Conservation (phyloP, 2,797 vertebrate genomes). For the Lepilemur ruficaudatus region DNA sequence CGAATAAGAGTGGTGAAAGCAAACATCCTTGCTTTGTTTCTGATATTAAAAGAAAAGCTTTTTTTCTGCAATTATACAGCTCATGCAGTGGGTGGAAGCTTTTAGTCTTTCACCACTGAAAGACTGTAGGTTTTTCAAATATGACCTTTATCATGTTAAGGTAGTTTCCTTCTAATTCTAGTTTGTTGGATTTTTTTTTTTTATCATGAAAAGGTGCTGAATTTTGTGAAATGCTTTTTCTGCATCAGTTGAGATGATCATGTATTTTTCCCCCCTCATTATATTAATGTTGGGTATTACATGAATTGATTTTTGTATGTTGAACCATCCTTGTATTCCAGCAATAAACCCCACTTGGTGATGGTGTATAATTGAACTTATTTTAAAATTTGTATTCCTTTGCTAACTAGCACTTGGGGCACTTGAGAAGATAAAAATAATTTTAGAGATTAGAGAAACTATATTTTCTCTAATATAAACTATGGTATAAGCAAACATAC, state of each 20-base stretch:
- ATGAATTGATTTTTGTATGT: conserved; percentile 6
- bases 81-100: not conserved
- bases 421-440: conserved; percentile 16
- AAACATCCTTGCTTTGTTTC: not conserved
- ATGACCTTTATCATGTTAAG: not conserved
- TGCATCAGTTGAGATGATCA: not conserved
- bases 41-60: not conserved
- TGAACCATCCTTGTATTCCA: not conserved
- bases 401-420: not conserved
- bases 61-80: not conserved
- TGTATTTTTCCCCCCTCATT: not conserved
- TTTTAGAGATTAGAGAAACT: conserved; percentile 17
- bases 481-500: not conserved
- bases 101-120: not conserved
- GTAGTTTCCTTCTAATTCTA: conserved; percentile 3
- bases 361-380: not conserved
- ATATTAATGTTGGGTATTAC: not conserved
- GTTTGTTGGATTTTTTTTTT: not conserved
- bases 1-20: not conserved
- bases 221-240: conserved; percentile 1
- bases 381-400: not conserved
- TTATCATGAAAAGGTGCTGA: not conserved
- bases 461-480: not conserved
- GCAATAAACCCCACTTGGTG: not conserved
- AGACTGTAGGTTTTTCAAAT: not conserved